Base-by-base conservation (phyloP, 2,888 invertebrate genomes). In the Oithona nana region DNA sequence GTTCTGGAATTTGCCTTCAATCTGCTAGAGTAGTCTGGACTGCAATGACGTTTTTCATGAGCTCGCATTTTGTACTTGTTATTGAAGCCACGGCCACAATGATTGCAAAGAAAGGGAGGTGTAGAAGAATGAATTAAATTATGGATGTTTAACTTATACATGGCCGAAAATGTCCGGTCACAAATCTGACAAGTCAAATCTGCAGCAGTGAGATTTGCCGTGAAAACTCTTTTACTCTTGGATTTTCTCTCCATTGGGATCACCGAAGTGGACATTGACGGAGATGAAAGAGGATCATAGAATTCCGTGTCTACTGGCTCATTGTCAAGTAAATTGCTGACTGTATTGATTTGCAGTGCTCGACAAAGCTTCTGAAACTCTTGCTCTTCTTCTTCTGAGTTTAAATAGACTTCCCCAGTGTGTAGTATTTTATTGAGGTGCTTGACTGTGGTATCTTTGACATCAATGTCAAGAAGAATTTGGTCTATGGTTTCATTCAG, bases 111-210 rank as follows among this genome's bases (percentile, higher is more conserved):
- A 28, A 57, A 57, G 3, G 57, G 57, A 57, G 6, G 24, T 11
- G 30, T 57, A 2, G 28, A n/a, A n/a, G 29, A 31, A 57, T 57
- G 57, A 29, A 57, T 57, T n/a, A 57, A 3, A 28, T 11, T 28
- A 16, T 57, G 57, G 20, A 30, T 57, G 3, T 57, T 57, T 11
- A 57, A 30, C 16, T 57, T 57, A 13, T 57, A 57, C 31, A 57
- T 28, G 3, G 20, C 31, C n/a, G 57, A 16, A 30, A 57, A 57
- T n/a, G 16, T 30, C 24, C 29, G 26, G n/a, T 20, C 16, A n/a
- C 57, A 57, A 2, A 57, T 30, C 2, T 6, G 16, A 13, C 57
- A 57, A 20, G 28, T 57, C n/a, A 57, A n/a, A 3, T 57, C 57
- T n/a, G 16, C n/a, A 3, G 31, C 29, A 28, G 16, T 16, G 20